Base-by-base conservation (phyloP, 2,113 vertebrate genomes). In the Gavialis gangeticus region DNA sequence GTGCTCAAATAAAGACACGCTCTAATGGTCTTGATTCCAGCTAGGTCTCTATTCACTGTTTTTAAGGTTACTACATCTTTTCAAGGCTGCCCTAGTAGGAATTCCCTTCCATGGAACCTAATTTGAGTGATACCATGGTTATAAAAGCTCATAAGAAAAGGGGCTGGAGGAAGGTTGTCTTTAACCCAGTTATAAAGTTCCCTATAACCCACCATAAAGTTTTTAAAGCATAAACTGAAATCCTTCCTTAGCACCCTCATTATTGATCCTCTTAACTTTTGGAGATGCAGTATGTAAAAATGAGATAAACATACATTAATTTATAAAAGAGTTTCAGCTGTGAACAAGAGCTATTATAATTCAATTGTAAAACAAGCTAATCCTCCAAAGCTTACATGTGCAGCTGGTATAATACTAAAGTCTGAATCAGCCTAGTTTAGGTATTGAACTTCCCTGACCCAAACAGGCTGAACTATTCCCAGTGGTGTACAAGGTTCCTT, bases 241-340 rank as follows among this genome's bases (percentile, higher is more conserved):
- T 73, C 76, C 46, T 92, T 87, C 64, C 25, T 85, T 59, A 37
- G 30, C 59, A 92, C 73, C 82, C 11, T 89, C 91, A 46, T 54
- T 81, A 93, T 67, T 90, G 91, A 82, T 91, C 79, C 87, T 90
- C 82, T 85, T 80, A 82, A 34, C n/a, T 30, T 91, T 60, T 88
- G 79, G 71, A 85, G 91, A 94, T 91, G 82, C 4, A 2, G 30
- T 18, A 82, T 79, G 86, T 66, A 71, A 90, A 87, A 87, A 83
- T 5, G 37, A 93, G 92, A 94, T 34, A 71, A 88, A 63, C 2
- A 4, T 34, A 89, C 5, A 76, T 95, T 89, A 57, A 87, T 82
- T 84, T 90, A 69, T 77, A 30, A 30, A 60, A 57, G 78, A 96
- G 93, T 57, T 95, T 91, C 78, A 84, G 6, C 79, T 82, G 55